Base-by-base conservation (phyloP, 2,113 vertebrate genomes). In the Chaetodon trifascialis region DNA sequence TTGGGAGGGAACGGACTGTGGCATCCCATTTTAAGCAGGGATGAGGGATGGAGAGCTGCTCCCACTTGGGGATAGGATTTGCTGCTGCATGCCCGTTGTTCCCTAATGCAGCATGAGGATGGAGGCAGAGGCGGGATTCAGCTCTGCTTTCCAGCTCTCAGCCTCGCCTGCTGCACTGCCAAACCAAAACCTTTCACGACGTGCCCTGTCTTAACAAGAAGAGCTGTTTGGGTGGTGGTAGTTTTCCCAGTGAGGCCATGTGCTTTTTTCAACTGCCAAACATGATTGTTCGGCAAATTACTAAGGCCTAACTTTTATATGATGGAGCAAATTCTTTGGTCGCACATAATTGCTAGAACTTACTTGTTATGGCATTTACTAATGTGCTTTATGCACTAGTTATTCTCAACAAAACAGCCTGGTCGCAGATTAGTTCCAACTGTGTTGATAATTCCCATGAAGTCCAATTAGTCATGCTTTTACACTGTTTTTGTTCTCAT, bases 31-130 rank as follows among this genome's bases (percentile, higher is more conserved):
- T 60, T 85, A 84, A 76, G 80, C 72, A 69, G 81, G 80, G 84
- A 71, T 83, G 76, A 86, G 46, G 60, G 79, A 84, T 70, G 82
- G 74, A 85, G 81, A 83, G 73, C 52, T 51, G 66, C 66, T 77
- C 40, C 70, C 25, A 72, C 76, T 76, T 2, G 52, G 76, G 86
- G 83, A 86, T 64, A 82, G 76, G 85, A 91, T 84, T 89, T 88
- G 54, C 73, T 75, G 77, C 83, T 83, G 38, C 71, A 62, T 80
- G 82, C 71, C 56, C 60, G 71, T 83, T 91, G 87, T 90, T 90
- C 59, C 40, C 49, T 88, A 90, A 92, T 80, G 77, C 82, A 88
- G 88, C 89, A 44, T 89, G 87, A 89, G 88, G 77, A 71, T 74
- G 72, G 83, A 84, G 60, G 76, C 76, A 44, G 85, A 46, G 14